These are phyloP conservation scores for Bucorvus abyssinicus DNA, from an alignment of 2,797 vertebrate species.

Conservation along the genomic window DNA sequence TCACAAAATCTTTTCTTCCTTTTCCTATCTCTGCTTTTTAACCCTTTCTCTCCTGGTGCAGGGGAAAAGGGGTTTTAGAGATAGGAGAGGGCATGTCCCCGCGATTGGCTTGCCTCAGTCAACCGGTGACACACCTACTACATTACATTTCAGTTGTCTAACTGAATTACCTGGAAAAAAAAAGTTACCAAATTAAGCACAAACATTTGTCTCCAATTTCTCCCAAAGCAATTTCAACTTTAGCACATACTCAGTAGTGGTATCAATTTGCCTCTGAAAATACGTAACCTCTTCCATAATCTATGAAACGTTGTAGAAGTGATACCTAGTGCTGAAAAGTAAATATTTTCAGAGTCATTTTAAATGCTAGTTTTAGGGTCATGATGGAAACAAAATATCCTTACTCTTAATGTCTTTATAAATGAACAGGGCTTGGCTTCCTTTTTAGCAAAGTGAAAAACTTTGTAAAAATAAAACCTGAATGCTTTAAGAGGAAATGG, in stretches of 20 bases:
- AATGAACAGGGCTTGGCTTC: conserved; percentile 72
- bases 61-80: too few relatives aligned
- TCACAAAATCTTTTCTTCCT: too few relatives aligned
- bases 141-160: not conserved
- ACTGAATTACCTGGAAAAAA: not conserved
- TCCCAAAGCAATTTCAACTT: not conserved
- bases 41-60: too few relatives aligned
- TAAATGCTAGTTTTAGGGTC: not conserved
- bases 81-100: too few relatives aligned
- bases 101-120: too few relatives aligned
- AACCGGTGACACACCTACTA: not conserved
- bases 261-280: not conserved
- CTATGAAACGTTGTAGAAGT: not conserved
- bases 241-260: not conserved
- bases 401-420: conserved; percentile 64
- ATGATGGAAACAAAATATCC: not conserved
- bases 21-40: too few relatives aligned
- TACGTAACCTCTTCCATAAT: not conserved
- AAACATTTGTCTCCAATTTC: not conserved
- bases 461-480: conserved; percentile 55
- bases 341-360: not conserved
- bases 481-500: conserved; percentile 67
- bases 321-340: not conserved
- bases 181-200: not conserved
- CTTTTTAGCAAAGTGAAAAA: conserved; percentile 72